Evolutionary conservation across 92 coral and sea anemone species (phyloP), one percentile per base, ranked within the genome.

Genomic region (Meandrina meandrites): DNA sequence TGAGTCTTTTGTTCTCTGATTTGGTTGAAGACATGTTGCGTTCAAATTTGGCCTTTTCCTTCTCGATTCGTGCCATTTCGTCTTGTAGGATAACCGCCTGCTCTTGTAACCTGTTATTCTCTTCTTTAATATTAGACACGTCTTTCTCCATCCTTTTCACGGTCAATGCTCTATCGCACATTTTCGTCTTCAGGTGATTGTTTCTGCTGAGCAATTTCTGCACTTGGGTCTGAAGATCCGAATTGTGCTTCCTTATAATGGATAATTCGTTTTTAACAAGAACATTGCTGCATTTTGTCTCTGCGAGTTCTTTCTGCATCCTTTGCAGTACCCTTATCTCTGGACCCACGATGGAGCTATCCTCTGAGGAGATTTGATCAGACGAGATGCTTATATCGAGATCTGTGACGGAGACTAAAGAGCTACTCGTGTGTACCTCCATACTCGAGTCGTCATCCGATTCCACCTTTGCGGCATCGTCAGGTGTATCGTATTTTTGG

Each of bases 251-350:
- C 79, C 90, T 94, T 32, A 91, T 57, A 57, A 94, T 94, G 28
- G 98, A 86, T 32, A 94, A 76, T 81, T 93, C 94, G 68, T 94
- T 93, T 78, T 91, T 92, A 30, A 94, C 94, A 14, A 94, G 91
- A 34, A 94, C 90, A 45, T 94, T 94, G 19, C 84, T 88, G 75
- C 98, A 94, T 79, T 94, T 94, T 15, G 93, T 91, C 76, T 94
- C 94, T 32, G 98, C 96, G 30, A 94, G 88, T 69, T 94, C 98
- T 36, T 93, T 88, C 79, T 93, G 95, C 87, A 94, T 90, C 75
- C 90, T 93, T 81, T 89, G 94, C n/a, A 90, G 81, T 69, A 83
- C 87, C 72, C 90, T 79, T 72, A 86, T 80, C 15, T 89, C 92
- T 67, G 81, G 58, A 27, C 91, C 86, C 36, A 86, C 79, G 22